A percentile compares a stretch with the other conserved stretches of the same genome.
Evolutionary conservation across 1,140 invertebrate species (phyloP).

Genomic region (Lanistes nyassanus): DNA sequence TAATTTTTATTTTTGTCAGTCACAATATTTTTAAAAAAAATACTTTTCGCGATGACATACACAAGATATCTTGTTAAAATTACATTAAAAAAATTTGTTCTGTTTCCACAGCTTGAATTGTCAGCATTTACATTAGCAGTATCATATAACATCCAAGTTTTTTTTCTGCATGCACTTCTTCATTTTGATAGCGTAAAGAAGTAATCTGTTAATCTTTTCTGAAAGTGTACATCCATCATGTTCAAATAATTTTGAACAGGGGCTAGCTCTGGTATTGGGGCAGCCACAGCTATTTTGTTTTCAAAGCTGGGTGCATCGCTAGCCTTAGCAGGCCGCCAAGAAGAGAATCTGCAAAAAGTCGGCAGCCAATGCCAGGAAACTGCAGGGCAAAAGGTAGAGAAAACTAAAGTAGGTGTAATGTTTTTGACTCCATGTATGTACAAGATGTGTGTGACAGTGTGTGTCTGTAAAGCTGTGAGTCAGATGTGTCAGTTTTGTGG

Average conservation of each 20-base stretch:
- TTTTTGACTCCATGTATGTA: no score
- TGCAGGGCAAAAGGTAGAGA: neutral
- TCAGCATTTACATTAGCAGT: neutral
- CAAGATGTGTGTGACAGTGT: slow-evolving; percentile 22
- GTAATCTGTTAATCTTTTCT: neutral
- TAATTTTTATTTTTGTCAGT: no score
- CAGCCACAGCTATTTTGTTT: slow-evolving; percentile 81
- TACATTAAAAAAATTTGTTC: neutral
- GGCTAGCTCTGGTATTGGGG: slow-evolving; percentile 88
- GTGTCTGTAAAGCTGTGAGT: slow-evolving; percentile 29
- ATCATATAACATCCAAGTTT: neutral
- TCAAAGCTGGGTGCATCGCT: slow-evolving; percentile 78
- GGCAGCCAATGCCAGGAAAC: slow-evolving; percentile 72
- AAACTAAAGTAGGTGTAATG: no score
- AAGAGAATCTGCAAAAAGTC: slow-evolving; percentile 74
- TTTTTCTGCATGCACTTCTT: neutral
- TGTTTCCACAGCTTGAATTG: neutral
- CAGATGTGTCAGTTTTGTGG: neutral
- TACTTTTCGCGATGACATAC: no score
- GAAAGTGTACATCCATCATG: neutral
- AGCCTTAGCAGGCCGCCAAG: slow-evolving; percentile 81
- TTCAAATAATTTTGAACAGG: slow-evolving; percentile 67
- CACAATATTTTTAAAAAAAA: no score
- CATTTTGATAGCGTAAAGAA: neutral
- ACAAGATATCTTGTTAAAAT: no score